Base-by-base conservation (phyloP, 2,888 invertebrate species). In the Pilophorus perplexus region DNA sequence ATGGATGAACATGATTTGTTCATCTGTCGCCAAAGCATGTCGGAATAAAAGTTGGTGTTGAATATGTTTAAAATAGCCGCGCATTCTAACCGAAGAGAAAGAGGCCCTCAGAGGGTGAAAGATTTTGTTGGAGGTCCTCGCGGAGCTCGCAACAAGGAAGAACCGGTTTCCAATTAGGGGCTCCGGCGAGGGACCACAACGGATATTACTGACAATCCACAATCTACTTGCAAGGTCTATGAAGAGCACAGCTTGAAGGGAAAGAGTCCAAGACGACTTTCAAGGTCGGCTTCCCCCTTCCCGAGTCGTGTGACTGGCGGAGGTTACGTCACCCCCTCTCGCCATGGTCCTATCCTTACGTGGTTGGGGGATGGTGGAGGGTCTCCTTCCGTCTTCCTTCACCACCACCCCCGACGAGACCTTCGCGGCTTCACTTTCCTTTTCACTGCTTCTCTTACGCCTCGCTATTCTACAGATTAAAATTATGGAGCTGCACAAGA, bases 391-490 rank as follows among this genome's bases (percentile, higher is more conserved):
- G 25, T 52, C 50, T 3, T n/a, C 50, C 25, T 12, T 44, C 44
- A 44, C 16, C 44, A 44, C 16, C 3, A n/a, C 44, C 12, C 3
- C 12, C 18, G 48, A 8, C 48, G 48, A 23, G 4, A 25, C 50
- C 27, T 52, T 52, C 28, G 23, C 50, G n/a, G 23, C 28, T 16
- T 50, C 52, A 52, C 52, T 52, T 52, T 52, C 52, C 52, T 25
- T 52, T 28, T 52, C 52, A 28, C 52, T 52, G 16, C 16, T 28
- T 27, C 16, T n/a, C 52, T 52, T 28, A 44, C n/a, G n/a, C n/a
- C n/a, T n/a, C n/a, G n/a, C n/a, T n/a, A n/a, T n/a, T n/a, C n/a
- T n/a, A n/a, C n/a, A n/a, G n/a, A n/a, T n/a, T n/a, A n/a, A n/a
- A n/a, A n/a, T n/a, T n/a, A n/a, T n/a, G n/a, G n/a, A n/a, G n/a